phyloP scores from a whole-genome alignment of 1,140 invertebrate species.

The Chrysoperla carnea region DNA sequence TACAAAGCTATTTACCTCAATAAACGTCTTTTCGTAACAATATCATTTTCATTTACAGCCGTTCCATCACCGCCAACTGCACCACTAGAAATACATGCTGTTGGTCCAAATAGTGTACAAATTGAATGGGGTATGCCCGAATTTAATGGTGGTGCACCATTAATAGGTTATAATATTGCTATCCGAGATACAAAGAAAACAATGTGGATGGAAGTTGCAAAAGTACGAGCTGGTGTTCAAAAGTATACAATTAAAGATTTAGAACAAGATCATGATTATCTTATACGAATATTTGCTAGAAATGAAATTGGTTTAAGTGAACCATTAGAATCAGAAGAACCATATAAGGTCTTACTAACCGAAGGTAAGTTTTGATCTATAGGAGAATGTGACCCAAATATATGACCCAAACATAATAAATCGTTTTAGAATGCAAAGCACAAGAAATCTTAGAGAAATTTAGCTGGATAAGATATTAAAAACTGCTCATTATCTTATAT shows the following conservation, averaged over 20 bases:
- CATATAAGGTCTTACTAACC: slow-evolving; percentile 66
- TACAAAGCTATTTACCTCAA: not conserved
- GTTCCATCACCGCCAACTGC: slow-evolving; percentile 79
- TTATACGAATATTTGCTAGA: slow-evolving; percentile 76
- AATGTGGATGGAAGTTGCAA: slow-evolving; percentile 92
- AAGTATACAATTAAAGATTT: slow-evolving; percentile 73
- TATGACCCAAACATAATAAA: no score
- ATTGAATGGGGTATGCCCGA: slow-evolving; percentile 90
- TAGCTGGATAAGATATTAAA: no score
- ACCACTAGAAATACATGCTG: slow-evolving; percentile 66
- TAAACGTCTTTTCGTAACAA: not conserved
- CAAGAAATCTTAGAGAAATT: no score
- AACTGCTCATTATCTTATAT: no score
- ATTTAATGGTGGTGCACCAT: slow-evolving; percentile 78
- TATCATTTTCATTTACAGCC: slow-evolving; percentile 30
- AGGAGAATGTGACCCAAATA: no score
- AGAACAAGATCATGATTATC: slow-evolving; percentile 77
- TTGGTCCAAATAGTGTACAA: slow-evolving; percentile 64
- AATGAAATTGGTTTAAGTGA: slow-evolving; percentile 94
- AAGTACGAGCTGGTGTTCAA: slow-evolving; percentile 62
- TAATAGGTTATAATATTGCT: slow-evolving; percentile 83
- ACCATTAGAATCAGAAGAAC: slow-evolving; percentile 82
- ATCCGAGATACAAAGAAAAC: slow-evolving; percentile 80
- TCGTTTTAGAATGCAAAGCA: no score
- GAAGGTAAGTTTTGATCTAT: slow-evolving; percentile 39